Base-by-base conservation (phyloP, 2,888 invertebrate genomes). In the Lycophotia porphyrea region DNA sequence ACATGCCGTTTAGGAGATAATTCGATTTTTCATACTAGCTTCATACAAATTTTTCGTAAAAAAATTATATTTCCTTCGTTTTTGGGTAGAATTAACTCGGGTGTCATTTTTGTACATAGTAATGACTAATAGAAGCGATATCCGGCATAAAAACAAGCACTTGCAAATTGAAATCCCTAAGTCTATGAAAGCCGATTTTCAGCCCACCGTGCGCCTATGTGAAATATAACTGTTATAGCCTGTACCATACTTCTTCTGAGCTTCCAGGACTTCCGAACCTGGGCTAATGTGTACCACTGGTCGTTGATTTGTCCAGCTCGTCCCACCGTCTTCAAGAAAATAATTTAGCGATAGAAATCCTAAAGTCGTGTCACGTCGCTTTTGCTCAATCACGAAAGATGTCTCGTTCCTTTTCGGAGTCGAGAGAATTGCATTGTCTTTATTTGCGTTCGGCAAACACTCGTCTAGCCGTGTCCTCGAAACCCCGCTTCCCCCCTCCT, bases 401-500 rank as follows among this genome's bases (percentile, higher is more conserved):
- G 31, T 47, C 24, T 36, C 39, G 31, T 27, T 36, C 5, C 8
- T 5, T 47, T 64, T 44, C 36, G 27, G 21, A 36, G 3, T 44
- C 34, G 11, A 18, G 39, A 63, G 31, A 63, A 63, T 55, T 76
- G 76, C 39, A 64, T 36, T 64, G 9, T 11, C 18, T 21, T 39
- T 24, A 55, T 77, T 64, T 27, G 55, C 42, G 24, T 55, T 58
- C 2, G 31, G 55, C 55, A 71, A 77, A 64, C 71, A 70, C 47
- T 49, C 39, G 76, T 70, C 55, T 70, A 24, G 79, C 55, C 55
- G 49, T 27, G 49, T 44, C 18, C 9, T 27, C 34, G 18, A 11
- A 27, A n/a, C 15, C 24, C 11, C 47, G n/a, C n/a, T n/a, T n/a
- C n/a, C n/a, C n/a, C n/a, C 64, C 78, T 52, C 63, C n/a, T 55